Base-by-base conservation (phyloP, 2,888 invertebrate genomes). In the Rhogogaster chlorosoma region DNA sequence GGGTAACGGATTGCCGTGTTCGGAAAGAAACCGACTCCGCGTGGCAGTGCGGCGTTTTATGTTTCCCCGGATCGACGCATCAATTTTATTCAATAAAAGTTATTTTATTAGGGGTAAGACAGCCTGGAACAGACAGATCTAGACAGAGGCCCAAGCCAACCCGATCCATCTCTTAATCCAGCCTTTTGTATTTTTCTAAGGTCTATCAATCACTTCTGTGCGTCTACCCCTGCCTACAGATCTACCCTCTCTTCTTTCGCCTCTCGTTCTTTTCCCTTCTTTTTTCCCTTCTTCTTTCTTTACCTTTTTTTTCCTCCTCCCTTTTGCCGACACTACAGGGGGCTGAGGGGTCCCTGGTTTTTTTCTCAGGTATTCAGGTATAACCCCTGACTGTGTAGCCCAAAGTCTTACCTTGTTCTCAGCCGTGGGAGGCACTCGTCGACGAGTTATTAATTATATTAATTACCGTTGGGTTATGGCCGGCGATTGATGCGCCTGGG, bases 361-460 rank as follows among this genome's bases (percentile, higher is more conserved):
- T 80, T 83, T 67, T 49, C 83, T 67, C 45, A 49, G 64, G 67
- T 83, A 83, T 83, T 45, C 90, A 90, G 91, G 90, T 91, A 90
- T 87, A 89, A 86, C 89, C 89, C 89, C 91, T 90, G 88, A 91
- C 91, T 91, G 91, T 82, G 91, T 87, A 84, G 85, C 85, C 85
- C 83, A 88, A 88, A 88, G 83, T 83, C 57, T 83, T 64, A 87
- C 84, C 87, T 88, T 86, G 89, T 88, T 88, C 87, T 84, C 85
- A 85, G 85, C 91, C 88, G 87, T 89, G 89, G 91, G 91, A 91
- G 91, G 90, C 87, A 89, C 88, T 90, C 91, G 89, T 90, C 91
- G 89, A 86, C 84, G 85, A 86, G 88, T 88, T 91, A 91, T 92
- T 91, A 92, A 92, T 92, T 91, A 90, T 88, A 89, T 90, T 91